phyloP scores from a whole-genome alignment of 2,113 vertebrate species.

The Actenoides hombroni region DNA sequence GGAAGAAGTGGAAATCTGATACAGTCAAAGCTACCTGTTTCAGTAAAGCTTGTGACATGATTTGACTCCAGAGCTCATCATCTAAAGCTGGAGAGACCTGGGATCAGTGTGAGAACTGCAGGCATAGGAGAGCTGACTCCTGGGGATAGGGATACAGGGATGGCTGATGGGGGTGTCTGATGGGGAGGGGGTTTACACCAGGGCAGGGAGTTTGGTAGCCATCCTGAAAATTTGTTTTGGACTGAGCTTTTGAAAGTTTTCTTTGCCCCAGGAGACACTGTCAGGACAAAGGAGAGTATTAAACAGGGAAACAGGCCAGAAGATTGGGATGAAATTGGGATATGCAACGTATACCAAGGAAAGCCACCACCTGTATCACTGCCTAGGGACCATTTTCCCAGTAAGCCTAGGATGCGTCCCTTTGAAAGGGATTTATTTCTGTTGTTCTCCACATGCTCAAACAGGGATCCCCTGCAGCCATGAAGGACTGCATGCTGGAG shows the following conservation, averaged over 20 bases:
- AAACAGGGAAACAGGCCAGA: neutral
- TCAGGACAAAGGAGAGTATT: neutral
- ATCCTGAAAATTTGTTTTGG: neutral
- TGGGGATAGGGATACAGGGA: neutral
- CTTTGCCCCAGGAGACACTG: neutral
- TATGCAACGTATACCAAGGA: neutral
- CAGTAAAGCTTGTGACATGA: neutral
- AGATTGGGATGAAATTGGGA: neutral
- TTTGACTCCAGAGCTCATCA: neutral
- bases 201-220: neutral
- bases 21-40: neutral
- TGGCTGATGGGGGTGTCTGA: neutral
- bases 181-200: neutral
- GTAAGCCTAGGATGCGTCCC: neutral
- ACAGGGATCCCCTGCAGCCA: neutral
- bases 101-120: neutral
- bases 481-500: neutral
- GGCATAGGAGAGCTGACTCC: neutral
- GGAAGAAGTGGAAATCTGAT: neutral
- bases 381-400: neutral
- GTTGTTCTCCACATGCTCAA: neutral
- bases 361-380: neutral
- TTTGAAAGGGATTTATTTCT: neutral
- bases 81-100: neutral
- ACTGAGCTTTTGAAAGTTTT: neutral